Evolutionary conservation across 2,888 invertebrate genomes (phyloP).

Genomic region (Mesochorus sp.): DNA sequence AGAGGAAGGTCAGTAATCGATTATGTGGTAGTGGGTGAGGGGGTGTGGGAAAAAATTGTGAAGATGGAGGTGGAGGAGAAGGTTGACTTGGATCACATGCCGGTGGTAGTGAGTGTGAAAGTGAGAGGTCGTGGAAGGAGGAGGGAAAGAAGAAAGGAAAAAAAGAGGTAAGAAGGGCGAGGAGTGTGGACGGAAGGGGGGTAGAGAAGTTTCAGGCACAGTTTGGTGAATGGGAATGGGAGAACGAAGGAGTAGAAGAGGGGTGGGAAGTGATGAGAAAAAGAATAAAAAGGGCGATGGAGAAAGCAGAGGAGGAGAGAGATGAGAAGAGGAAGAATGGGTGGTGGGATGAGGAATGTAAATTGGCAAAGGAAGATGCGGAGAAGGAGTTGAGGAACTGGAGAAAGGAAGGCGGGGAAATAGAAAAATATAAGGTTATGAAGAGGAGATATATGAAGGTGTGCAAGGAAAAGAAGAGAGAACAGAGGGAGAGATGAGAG

Average conservation of each 20-base stretch:
- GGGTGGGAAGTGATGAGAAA: neutral
- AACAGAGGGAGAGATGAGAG: slow-evolving; percentile 6
- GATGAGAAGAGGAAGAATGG: slow-evolving; percentile 25
- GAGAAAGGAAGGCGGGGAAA: slow-evolving; percentile 3
- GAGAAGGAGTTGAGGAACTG: neutral
- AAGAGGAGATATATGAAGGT: slow-evolving; percentile 20
- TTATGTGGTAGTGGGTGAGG: slow-evolving; percentile 33
- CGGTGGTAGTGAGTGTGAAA: slow-evolving; percentile 1
- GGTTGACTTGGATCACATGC: slow-evolving; percentile 48
- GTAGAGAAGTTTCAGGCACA: neutral
- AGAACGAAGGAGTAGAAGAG: neutral
- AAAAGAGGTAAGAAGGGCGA: neutral
- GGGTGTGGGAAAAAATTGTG: neutral
- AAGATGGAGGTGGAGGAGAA: slow-evolving; percentile 21
- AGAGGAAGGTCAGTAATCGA: slow-evolving; percentile 44
- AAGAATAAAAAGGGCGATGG: neutral
- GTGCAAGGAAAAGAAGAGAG: slow-evolving; percentile 13
- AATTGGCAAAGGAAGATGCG: slow-evolving; percentile 3
- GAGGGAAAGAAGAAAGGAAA: neutral
- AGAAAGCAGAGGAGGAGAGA: neutral
- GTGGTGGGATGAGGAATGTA: neutral
- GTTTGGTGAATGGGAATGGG: neutral
- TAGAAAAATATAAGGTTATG: neutral
- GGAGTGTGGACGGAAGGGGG: neutral
- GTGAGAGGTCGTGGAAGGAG: too few relatives aligned